A percentile compares a stretch with the other conserved stretches of the same genome.
Evolutionary conservation across 2,113 vertebrate genomes (phyloP).

Genomic region (Neogobius melanostomus): DNA sequence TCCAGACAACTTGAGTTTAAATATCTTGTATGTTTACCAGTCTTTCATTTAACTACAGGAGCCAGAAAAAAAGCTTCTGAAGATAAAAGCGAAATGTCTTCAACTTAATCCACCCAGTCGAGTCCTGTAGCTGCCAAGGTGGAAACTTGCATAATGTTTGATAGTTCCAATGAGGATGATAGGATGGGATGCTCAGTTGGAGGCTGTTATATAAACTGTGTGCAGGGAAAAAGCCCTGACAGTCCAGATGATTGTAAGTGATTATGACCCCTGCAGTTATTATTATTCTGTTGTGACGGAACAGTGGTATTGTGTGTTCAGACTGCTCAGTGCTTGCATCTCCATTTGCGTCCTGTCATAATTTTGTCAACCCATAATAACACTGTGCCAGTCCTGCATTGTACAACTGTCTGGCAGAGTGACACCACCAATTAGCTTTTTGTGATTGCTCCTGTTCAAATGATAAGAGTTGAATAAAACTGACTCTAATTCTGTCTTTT

Average conservation of each 20-base stretch:
- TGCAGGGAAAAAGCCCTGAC: neutral
- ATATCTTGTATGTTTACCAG: no score
- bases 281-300: conserved; percentile 9
- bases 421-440: conserved; percentile 48
- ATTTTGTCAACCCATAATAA: conserved; percentile 42
- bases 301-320: conserved; percentile 25
- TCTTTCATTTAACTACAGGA: no score
- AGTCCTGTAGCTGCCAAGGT: no score
- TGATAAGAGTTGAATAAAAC: conserved; percentile 33
- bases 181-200: neutral
- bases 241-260: neutral
- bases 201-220: conserved; percentile 1
- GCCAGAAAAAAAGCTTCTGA: no score
- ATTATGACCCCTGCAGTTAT: conserved; percentile 8
- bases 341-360: conserved; percentile 41
- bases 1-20: no score
- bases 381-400: conserved; percentile 32
- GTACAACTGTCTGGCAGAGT: conserved; percentile 37
- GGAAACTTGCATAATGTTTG: neutral
- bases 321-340: conserved; percentile 15
- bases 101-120: no score
- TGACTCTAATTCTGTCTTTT: conserved; percentile 43
- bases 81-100: no score
- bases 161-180: neutral
- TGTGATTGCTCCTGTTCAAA: conserved; percentile 24